phyloP scores from a whole-genome alignment of 64 coral and sea anemone genomes.

The Pocillopora damicornis region DNA sequence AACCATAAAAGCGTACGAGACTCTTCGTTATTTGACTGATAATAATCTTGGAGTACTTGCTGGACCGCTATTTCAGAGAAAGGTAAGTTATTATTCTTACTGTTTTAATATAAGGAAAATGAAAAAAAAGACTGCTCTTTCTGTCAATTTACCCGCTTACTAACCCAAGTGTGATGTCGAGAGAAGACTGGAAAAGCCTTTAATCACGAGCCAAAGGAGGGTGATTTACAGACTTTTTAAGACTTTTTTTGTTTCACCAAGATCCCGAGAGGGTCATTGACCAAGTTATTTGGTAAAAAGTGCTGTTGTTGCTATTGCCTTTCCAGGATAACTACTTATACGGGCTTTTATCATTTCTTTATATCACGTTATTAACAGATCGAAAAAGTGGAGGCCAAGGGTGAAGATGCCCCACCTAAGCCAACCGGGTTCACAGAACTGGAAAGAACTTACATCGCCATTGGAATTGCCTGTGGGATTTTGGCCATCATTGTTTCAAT shows the following conservation, averaged over 20 bases:
- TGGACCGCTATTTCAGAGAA: constrained; percentile 24
- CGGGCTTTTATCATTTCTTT: not conserved
- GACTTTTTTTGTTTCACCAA: no score
- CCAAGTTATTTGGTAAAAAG: not conserved
- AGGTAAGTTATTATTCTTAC: constrained; percentile 15
- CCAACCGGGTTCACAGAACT: constrained; percentile 25
- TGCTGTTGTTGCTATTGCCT: not conserved
- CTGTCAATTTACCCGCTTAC: no score
- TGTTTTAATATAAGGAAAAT: no score
- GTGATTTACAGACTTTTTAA: no score
- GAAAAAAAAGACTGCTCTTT: no score
- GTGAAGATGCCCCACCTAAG: constrained; percentile 22
- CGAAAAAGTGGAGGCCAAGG: constrained; percentile 22
- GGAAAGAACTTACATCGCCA: constrained; percentile 57
- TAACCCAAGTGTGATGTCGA: no score
- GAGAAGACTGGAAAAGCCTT: no score
- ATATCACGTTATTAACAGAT: constrained; percentile 12
- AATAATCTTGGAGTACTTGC: constrained; percentile 23
- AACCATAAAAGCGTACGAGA: constrained; percentile 25
- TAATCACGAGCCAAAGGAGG: no score
- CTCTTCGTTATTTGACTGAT: constrained; percentile 35
- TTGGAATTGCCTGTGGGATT: constrained; percentile 28
- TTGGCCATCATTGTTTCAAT: constrained; percentile 17
- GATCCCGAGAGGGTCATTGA: no score
- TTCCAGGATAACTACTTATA: not conserved